Percentiles rank a stretch among this genome's conserved stretches.
Conservation (phyloP, 92 coral and sea anemone genomes). For the Siderastrea siderea region DNA sequence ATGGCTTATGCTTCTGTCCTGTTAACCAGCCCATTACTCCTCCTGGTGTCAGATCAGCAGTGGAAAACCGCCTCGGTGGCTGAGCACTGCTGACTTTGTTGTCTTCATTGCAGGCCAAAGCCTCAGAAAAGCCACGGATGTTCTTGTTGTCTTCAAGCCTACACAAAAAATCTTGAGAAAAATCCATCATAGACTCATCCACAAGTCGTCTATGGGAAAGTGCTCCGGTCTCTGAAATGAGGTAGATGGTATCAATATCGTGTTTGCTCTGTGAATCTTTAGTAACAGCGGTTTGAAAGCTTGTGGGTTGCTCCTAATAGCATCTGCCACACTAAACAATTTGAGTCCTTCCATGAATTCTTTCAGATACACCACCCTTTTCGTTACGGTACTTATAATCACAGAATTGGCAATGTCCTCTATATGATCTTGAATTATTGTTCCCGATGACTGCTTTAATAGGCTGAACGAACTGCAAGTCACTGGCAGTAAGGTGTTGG, state of each 20-base stretch:
- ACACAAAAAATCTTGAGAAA: constrained; percentile 61
- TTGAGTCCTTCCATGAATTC: constrained; percentile 47
- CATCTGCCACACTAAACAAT: constrained; percentile 28
- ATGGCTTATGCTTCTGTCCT: neutral
- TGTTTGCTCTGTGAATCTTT: neutral
- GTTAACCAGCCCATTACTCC: constrained; percentile 26
- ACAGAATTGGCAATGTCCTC: constrained; percentile 42
- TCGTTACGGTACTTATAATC: constrained; percentile 21
- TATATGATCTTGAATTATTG: constrained; percentile 30
- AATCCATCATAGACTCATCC: constrained; percentile 64
- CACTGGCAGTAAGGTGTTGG: constrained; percentile 25
- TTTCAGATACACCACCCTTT: constrained; percentile 32
- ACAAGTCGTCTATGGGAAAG: constrained; percentile 29
- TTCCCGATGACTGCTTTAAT: neutral
- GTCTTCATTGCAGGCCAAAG: constrained; percentile 54
- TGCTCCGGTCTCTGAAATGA: constrained; percentile 58
- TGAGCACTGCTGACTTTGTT: neutral
- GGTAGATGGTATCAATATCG: constrained; percentile 48
- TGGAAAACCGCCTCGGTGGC: neutral
- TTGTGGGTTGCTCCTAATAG: constrained; percentile 11
- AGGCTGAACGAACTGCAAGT: neutral
- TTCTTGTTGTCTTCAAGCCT: constrained; percentile 45
- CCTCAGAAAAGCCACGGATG: constrained; percentile 51
- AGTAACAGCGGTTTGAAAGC: constrained; percentile 1
- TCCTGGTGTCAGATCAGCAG: neutral